Evolutionary conservation across 2,113 vertebrate genomes (phyloP).

Genomic region (Dascyllus trimaculatus): DNA sequence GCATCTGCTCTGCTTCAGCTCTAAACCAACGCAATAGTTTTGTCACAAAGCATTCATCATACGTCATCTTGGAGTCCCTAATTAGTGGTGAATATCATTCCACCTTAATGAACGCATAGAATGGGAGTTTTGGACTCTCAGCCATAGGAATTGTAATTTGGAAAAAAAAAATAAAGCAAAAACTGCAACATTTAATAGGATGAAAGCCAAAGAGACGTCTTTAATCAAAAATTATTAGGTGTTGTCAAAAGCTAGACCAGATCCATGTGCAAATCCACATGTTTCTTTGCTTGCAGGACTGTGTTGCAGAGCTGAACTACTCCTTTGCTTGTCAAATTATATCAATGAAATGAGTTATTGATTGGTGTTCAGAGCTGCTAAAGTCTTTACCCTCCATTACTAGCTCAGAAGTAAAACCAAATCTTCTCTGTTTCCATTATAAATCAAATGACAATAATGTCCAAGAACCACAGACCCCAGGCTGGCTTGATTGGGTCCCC

Average conservation of each 20-base stretch:
- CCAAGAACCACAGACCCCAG: constrained; percentile 1
- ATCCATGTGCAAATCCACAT: constrained; percentile 10
- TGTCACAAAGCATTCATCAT: constrained; percentile 64
- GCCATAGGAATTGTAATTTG: neutral
- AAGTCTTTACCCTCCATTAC: neutral
- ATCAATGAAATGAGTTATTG: neutral
- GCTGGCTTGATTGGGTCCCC: constrained; percentile 53
- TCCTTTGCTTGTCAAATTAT: constrained; percentile 10
- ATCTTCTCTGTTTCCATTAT: neutral
- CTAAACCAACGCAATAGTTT: constrained; percentile 66
- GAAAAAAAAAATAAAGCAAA: constrained; percentile 1
- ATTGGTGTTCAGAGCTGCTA: constrained; percentile 1
- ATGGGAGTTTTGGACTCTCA: constrained; percentile 35
- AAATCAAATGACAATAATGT: constrained; percentile 9
- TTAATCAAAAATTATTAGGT: constrained; percentile 16
- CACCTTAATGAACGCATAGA: constrained; percentile 44
- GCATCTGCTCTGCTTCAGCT: constrained; percentile 75
- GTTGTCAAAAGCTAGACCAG: constrained; percentile 9
- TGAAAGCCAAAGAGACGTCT: constrained; percentile 19
- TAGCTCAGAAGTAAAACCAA: constrained; percentile 1
- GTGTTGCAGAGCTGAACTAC: constrained; percentile 1
- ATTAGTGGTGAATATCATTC: constrained; percentile 72
- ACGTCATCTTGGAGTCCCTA: constrained; percentile 65
- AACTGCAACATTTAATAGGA: neutral
- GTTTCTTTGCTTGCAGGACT: constrained; percentile 22